A percentile compares a stretch with the other conserved stretches of the same genome.
phyloP scores from a whole-genome alignment of 2,797 vertebrate genomes.

The Chelon labrosus region DNA sequence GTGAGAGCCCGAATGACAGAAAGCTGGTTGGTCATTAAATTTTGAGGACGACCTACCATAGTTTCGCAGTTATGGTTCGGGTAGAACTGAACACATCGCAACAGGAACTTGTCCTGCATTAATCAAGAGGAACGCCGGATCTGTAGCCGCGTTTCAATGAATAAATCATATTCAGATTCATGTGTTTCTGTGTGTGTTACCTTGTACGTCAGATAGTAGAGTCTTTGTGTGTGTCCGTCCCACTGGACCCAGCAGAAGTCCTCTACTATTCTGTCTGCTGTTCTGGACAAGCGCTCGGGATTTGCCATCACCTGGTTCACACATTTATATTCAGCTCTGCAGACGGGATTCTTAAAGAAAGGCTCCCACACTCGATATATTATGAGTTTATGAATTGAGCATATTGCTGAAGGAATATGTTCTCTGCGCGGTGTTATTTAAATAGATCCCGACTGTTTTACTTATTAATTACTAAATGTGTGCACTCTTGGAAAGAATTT shows the following conservation, averaged over 20 bases:
- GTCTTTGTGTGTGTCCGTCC: constrained; percentile 91
- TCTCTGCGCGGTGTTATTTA: constrained; percentile 32
- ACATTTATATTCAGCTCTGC: constrained; percentile 43
- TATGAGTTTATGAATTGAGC: constrained; percentile 22
- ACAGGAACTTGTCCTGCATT: constrained; percentile 83
- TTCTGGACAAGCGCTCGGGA: constrained; percentile 85
- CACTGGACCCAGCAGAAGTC: constrained; percentile 95
- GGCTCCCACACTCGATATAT: constrained; percentile 5
- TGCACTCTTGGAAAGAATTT: constrained; percentile 12
- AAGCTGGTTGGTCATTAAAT: background rate
- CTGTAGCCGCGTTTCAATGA: background rate
- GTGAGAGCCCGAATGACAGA: background rate
- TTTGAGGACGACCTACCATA: constrained; percentile 82
- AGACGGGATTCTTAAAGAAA: constrained; percentile 46
- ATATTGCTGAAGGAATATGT: constrained; percentile 20
- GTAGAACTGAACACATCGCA: constrained; percentile 94
- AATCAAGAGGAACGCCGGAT: background rate
- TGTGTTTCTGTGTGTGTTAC: constrained; percentile 67
- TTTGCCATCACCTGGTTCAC: constrained; percentile 88
- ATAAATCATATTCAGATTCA: constrained; percentile 1
- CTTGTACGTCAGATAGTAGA: constrained; percentile 90
- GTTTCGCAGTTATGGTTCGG: constrained; percentile 85
- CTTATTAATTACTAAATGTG: constrained; percentile 36
- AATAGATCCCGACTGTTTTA: constrained; percentile 31
- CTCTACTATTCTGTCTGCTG: constrained; percentile 86